Conservation (phyloP, 2,113 vertebrate genomes). For the Coregonus clupeaformis region DNA sequence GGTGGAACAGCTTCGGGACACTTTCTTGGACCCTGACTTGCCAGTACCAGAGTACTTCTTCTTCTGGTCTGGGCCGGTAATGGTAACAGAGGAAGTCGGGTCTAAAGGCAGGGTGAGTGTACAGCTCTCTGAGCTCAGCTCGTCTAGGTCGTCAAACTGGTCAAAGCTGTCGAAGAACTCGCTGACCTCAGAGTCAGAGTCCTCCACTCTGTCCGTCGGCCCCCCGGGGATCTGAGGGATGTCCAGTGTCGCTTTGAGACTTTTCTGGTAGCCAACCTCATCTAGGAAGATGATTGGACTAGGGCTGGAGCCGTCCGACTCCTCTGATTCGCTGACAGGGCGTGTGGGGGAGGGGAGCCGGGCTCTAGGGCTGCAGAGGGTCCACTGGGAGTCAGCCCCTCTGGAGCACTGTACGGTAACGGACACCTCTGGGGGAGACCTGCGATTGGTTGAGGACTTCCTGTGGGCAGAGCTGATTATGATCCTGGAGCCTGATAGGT, state of each 20-base stretch:
- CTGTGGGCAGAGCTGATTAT: constrained; percentile 72
- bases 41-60: constrained; percentile 40
- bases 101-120: constrained; percentile 72
- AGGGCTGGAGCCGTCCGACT: constrained; percentile 94
- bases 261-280: constrained; percentile 97
- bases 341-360: constrained; percentile 63
- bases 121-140: constrained; percentile 61
- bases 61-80: constrained; percentile 67
- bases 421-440: constrained; percentile 68
- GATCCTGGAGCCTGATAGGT: constrained; percentile 74
- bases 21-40: constrained; percentile 63
- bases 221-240: constrained; percentile 91
- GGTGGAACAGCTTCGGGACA: constrained; percentile 68
- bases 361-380: constrained; percentile 78
- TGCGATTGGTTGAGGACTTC: constrained; percentile 70
- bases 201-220: constrained; percentile 88
- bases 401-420: constrained; percentile 77
- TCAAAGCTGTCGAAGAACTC: constrained; percentile 99
- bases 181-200: constrained; percentile 97
- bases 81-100: constrained; percentile 41
- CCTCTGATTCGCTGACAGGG: constrained; percentile 87
- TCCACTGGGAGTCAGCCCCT: constrained; percentile 82
- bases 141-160: constrained; percentile 91
- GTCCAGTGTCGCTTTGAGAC: constrained; percentile 90
- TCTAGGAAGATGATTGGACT: constrained; percentile 97